phyloP scores from a whole-genome alignment of 2,888 invertebrate genomes.

The Margaritifera margaritifera region DNA sequence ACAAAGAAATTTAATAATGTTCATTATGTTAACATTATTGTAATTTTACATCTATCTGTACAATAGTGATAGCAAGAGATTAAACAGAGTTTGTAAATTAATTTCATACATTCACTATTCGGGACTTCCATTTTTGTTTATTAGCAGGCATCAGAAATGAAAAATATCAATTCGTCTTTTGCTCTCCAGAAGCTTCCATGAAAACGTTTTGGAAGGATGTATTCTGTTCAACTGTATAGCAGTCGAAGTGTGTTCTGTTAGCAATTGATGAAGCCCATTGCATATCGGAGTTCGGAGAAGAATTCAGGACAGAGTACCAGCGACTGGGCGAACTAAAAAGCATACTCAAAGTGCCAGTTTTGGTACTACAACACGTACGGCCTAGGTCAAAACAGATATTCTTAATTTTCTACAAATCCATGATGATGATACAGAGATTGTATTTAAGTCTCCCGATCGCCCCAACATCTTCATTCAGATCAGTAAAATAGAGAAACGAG shows the following conservation, averaged over 20 bases:
- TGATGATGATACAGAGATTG: conserved; percentile 15
- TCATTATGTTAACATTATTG: no score
- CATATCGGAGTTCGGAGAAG: conserved; percentile 37
- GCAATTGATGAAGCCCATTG: conserved; percentile 38
- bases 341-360: conserved; percentile 16
- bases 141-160: conserved; percentile 10
- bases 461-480: conserved; percentile 30
- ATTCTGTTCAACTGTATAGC: conserved; percentile 21
- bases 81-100: no score
- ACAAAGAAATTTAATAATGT: no score
- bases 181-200: conserved; percentile 29
- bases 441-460: conserved; percentile 15
- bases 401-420: conserved; percentile 17
- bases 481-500: no score
- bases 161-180: conserved; percentile 18
- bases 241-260: conserved; percentile 14
- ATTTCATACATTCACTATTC: no score
- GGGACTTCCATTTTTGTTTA: no score
- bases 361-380: conserved; percentile 25
- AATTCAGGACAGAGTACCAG: conserved; percentile 29
- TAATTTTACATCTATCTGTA: no score
- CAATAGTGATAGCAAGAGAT: no score
- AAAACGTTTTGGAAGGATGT: conserved; percentile 27
- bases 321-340: conserved; percentile 18
- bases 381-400: conserved; percentile 24